Evolutionary conservation across 2,113 vertebrate species (phyloP), one percentile per base, ranked within the genome.

Genomic region (Cavia porcellus): DNA sequence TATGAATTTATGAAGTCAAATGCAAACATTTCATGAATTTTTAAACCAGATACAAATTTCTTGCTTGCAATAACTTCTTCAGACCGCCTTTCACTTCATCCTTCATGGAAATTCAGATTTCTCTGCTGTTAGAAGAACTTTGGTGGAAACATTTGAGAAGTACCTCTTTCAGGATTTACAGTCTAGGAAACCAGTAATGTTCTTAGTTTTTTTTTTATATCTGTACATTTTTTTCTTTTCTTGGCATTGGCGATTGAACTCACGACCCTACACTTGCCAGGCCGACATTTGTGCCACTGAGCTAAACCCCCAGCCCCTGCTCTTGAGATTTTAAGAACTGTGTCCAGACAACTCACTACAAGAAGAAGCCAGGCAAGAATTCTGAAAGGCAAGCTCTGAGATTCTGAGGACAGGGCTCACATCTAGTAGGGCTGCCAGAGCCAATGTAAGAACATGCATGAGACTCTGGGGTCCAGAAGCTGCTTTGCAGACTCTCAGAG

Each of bases 311-410:
- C 50, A 52, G 50, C 50, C 50, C 50, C 50, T 52, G 50, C 50
- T 52, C 50, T 52, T 52, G 50, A 52, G 50, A 10, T 52, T 52
- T 52, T 52, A 52, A 30, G 50, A 79, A 17, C 75, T 64, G 22
- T 82, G n/a, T 95, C 81, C 92, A 94, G 87, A 97, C 5, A 57
- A 64, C 92, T 96, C 86, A 87, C 87, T 94, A 97, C 96, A 96
- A 96, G 81, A 93, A 52, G 82, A 93, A 96, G 86, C 42, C 42
- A 95, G 55, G 89, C 89, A 62, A 87, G 32, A 57, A 92, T 94
- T 95, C 92, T 62, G 66, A 90, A 80, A 62, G 1, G n/a, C 77
- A 82, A 92, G 66, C 57, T 66, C 70, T 80, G 82, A 90, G 90
- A 68, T 83, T 86, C 35, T 72, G 88, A 72, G 85, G 52, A 90